Evolutionary conservation across 2,113 vertebrate genomes (phyloP), one percentile per base, ranked within the genome.

Genomic region (Craseonycteris thonglongyai): DNA sequence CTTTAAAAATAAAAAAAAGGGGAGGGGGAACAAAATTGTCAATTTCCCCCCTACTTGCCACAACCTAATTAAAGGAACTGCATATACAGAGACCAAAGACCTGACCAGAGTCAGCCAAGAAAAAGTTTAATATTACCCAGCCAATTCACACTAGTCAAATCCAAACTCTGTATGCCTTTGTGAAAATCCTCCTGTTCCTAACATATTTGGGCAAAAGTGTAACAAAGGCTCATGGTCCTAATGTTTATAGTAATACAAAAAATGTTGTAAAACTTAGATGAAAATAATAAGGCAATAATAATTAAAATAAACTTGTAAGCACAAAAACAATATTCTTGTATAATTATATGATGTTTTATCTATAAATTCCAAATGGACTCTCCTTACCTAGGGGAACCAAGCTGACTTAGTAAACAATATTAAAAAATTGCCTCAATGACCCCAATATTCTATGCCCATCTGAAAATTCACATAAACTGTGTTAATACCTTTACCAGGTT

Each of bases 211-310:
- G 68, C 40, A 59, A 85, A 93, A 91, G 65, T 13, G 2, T 28
- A 75, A n/a, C 30, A 47, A 76, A 28, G 9, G 66, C 26, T 90
- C 56, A 92, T 2, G 65, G 69, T 85, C 40, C 38, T 95, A 58
- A 68, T 58, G 35, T 59, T 88, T 21, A 88, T 1, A 82, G 61
- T 69, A 89, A 81, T 28, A 91, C 8, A 26, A 94, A 68, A 95
- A 92, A 74, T 38, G n/a, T 54, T 58, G 59, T n/a, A 76, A 75
- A 83, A 26, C 33, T 51, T 90, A 13, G n/a, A 51, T 89, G 58
- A 94, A 91, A 94, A 71, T 87, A 86, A 94, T 85, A 80, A 65
- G 90, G 35, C 40, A 91, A 19, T 75, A 85, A 92, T 83, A 84
- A 88, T 85, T 89, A 63, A 94, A 95, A 90, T 61, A 30, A 90